Base-by-base conservation (phyloP, 2,113 vertebrate genomes). In the Nipponia nippon region DNA sequence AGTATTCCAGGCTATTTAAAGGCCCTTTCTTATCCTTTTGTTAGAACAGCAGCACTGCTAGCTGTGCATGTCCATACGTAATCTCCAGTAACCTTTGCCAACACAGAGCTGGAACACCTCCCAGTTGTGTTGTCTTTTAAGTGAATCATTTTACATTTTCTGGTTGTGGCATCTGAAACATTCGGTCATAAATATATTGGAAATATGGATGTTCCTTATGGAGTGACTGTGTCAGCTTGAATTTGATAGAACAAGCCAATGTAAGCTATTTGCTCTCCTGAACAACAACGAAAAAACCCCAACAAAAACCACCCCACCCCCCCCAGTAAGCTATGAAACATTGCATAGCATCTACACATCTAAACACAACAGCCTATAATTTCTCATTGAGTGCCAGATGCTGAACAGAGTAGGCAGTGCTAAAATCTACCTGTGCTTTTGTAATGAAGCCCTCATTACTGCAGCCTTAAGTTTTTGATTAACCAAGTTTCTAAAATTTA, bases 81-180 rank as follows among this genome's bases (percentile, higher is more conserved):
- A 94, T 91, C 81, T 65, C 53, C 49, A 66, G 46, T 58, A 90
- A 93, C 58, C 79, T 91, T 56, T 95, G 86, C 91, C 95, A 96
- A 83, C 62, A 71, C 36, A 63, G 47, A 89, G 27, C 81, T 94
- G 89, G 66, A 95, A 94, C 40, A 65, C 49, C 50, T 92, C 75
- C 67, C 46, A 78, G 0, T 50, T 91, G n/a, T 65, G 29, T 52
- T 89, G 49, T 79, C 26, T 91, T 94, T 94, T 83, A 91, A 96
- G 72, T 76, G 50, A 96, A 95, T 92, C 96, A 79, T 69, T 97
- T 96, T 59, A 89, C 30, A 36, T 95, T 96, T 96, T 92, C 63
- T 95, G 76, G 56, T 90, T 83, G 49, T 66, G 44, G 32, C 72
- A 15, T 27, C 70, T 90, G 61, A 96, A 96, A 61, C 38, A 81